These are phyloP conservation scores for Amiota communis DNA, from an alignment of 2,888 invertebrate genomes.

Conservation along the genomic window DNA sequence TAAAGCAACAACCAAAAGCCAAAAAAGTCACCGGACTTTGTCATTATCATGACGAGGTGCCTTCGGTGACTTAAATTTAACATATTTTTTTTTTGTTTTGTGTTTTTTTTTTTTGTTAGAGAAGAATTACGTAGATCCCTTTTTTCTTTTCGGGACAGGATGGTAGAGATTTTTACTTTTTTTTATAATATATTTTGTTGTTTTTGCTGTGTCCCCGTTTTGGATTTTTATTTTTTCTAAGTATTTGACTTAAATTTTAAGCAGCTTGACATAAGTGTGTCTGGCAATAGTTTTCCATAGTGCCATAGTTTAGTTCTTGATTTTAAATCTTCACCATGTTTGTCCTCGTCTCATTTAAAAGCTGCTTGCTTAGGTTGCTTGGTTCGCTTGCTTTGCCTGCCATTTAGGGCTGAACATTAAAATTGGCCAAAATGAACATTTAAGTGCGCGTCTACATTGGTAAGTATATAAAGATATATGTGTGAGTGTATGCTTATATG, in stretches of 20 bases:
- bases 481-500: neutral
- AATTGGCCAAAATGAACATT: neutral
- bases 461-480: too few relatives aligned
- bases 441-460: neutral
- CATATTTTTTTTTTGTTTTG: neutral
- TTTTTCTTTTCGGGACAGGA: neutral
- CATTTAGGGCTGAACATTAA: constrained; percentile 1
- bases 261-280: constrained; percentile 11
- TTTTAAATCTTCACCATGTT: too few relatives aligned
- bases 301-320: too few relatives aligned
- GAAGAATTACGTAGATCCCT: neutral
- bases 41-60: neutral
- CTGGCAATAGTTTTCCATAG: too few relatives aligned
- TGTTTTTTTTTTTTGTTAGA: too few relatives aligned
- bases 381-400: too few relatives aligned
- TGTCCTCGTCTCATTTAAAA: too few relatives aligned
- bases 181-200: neutral
- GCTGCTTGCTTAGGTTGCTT: too few relatives aligned
- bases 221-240: neutral
- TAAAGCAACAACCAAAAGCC: neutral
- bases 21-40: neutral
- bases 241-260: constrained; percentile 14
- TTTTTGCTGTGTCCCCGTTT: neutral
- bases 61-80: neutral
- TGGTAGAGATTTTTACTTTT: too few relatives aligned